Conservation (phyloP, 2,113 vertebrate genomes). For the Hyperopisus bebe region DNA sequence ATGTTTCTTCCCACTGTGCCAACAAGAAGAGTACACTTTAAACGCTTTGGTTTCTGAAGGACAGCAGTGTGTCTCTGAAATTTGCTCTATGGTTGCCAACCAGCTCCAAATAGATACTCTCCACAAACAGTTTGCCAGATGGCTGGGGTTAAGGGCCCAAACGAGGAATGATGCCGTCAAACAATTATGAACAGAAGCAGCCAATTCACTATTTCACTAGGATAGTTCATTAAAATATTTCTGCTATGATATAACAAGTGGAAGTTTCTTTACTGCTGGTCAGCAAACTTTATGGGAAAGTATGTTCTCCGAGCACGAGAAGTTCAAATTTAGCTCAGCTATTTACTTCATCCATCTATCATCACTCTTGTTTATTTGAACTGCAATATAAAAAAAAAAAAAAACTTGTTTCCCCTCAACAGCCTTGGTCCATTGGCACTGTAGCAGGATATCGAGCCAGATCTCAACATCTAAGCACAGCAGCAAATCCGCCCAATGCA, state of each 20-base stretch:
- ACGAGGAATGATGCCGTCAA: not conserved
- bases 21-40: not conserved
- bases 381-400: not conserved
- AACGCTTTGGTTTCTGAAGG: not conserved
- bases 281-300: not conserved
- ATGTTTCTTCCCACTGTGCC: not conserved
- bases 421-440: not conserved
- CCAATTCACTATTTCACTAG: not conserved
- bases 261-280: not conserved
- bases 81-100: not conserved
- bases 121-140: not conserved
- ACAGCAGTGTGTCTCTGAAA: not conserved
- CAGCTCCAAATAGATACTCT: not conserved
- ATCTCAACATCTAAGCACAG: not conserved
- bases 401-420: not conserved
- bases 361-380: slow-evolving; percentile 1
- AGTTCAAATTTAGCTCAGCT: not conserved
- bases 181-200: not conserved
- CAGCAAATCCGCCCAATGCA: not conserved
- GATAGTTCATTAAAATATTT: not conserved
- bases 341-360: not conserved
- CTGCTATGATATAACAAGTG: not conserved
- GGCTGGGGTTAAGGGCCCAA: not conserved
- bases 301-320: not conserved
- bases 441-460: slow-evolving; percentile 10